These are phyloP conservation scores for Fregata magnificens DNA, from an alignment of 2,113 vertebrate species.

Conservation along the genomic window DNA sequence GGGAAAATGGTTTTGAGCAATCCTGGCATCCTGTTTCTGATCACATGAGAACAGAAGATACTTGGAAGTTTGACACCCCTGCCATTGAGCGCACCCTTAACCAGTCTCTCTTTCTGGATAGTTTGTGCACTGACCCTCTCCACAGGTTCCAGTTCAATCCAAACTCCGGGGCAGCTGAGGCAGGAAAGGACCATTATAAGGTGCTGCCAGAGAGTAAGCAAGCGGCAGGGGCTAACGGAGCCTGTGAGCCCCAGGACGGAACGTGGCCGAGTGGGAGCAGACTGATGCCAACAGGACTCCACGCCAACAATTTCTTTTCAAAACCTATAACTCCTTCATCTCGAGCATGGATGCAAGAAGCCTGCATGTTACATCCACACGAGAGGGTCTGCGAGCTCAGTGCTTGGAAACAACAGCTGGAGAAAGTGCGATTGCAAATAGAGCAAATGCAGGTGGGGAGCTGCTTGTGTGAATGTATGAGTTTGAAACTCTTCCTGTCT, in stretches of 20 bases:
- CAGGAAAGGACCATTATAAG: slow-evolving; percentile 79
- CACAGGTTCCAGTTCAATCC: slow-evolving; percentile 76
- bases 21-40: slow-evolving; percentile 80
- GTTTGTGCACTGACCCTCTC: slow-evolving; percentile 80
- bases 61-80: slow-evolving; percentile 86
- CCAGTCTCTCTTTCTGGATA: slow-evolving; percentile 84
- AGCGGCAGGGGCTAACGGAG: slow-evolving; percentile 23
- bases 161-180: slow-evolving; percentile 53
- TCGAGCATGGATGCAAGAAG: slow-evolving; percentile 76
- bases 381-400: slow-evolving; percentile 81
- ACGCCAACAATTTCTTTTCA: slow-evolving; percentile 71
- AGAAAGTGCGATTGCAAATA: slow-evolving; percentile 85
- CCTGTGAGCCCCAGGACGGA: slow-evolving; percentile 69
- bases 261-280: slow-evolving; percentile 38
- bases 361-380: slow-evolving; percentile 71
- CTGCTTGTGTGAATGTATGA: not conserved
- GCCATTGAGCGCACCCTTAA: slow-evolving; percentile 88
- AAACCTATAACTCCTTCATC: slow-evolving; percentile 70
- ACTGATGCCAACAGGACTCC: slow-evolving; percentile 40
- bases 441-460: slow-evolving; percentile 92
- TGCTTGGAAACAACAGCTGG: slow-evolving; percentile 89
- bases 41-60: slow-evolving; percentile 77
- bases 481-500: not conserved
- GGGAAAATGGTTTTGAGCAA: slow-evolving; percentile 79
- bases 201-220: slow-evolving; percentile 82